Evolutionary conservation across 2,888 invertebrate genomes (phyloP).

Genomic region (Plemyria rubiginata): DNA sequence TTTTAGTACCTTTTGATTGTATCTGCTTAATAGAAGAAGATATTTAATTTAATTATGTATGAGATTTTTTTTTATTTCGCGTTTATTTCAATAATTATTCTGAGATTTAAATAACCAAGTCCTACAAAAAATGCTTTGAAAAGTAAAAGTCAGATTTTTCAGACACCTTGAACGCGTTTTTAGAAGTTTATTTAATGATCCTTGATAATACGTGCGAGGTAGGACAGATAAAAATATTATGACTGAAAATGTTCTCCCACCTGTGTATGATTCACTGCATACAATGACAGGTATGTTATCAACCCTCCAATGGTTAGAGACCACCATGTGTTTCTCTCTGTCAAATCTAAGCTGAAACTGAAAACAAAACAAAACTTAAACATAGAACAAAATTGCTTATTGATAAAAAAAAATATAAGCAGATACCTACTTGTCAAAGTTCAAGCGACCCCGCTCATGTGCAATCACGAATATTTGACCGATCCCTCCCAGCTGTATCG

Average conservation of each 20-base stretch:
- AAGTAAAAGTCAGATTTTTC: too few relatives aligned
- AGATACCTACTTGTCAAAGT: constrained; percentile 86
- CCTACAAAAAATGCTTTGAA: too few relatives aligned
- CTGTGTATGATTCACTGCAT: constrained; percentile 95
- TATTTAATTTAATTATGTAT: too few relatives aligned
- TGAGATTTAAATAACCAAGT: too few relatives aligned
- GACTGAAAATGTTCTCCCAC: constrained; percentile 45
- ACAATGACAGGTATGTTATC: constrained; percentile 91
- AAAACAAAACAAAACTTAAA: constrained; percentile 38
- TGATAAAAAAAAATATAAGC: not conserved
- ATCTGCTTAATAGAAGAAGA: too few relatives aligned
- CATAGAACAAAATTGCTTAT: not conserved
- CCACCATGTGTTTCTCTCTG: constrained; percentile 93
- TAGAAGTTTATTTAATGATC: too few relatives aligned
- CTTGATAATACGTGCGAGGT: too few relatives aligned
- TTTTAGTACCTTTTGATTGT: too few relatives aligned
- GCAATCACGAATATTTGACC: constrained; percentile 89
- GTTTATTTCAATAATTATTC: too few relatives aligned
- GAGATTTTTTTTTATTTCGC: too few relatives aligned
- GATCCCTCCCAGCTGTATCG: constrained; percentile 88
- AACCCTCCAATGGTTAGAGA: constrained; percentile 92
- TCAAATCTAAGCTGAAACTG: constrained; percentile 92
- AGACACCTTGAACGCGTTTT: too few relatives aligned
- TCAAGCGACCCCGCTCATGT: constrained; percentile 87
- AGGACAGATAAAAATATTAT: not conserved